Evolutionary conservation across 1,140 invertebrate genomes (phyloP).

Genomic region (Hetaerina americana): DNA sequence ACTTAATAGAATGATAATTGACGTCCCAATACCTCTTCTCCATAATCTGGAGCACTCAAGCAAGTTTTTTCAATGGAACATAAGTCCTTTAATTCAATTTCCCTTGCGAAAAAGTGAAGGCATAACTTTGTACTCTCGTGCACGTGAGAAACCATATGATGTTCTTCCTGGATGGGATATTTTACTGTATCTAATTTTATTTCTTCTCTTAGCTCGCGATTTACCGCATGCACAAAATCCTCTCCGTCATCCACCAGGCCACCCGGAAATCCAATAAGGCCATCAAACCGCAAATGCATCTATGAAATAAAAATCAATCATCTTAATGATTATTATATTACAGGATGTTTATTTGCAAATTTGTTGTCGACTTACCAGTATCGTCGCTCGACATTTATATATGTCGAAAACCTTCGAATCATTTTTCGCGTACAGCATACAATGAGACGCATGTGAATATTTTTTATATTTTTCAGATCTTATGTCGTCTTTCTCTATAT

Average conservation of each 20-base stretch:
- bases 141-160: constrained; percentile 20
- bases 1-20: constrained; percentile 13
- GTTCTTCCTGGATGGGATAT: constrained; percentile 13
- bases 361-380: constrained; percentile 18
- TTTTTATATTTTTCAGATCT: constrained; percentile 12
- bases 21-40: constrained; percentile 26
- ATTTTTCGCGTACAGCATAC: constrained; percentile 21
- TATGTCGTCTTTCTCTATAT: constrained; percentile 14
- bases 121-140: constrained; percentile 25
- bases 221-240: constrained; percentile 29
- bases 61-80: constrained; percentile 25
- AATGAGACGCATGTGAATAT: constrained; percentile 19
- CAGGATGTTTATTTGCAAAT: neutral
- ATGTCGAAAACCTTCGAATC: constrained; percentile 18
- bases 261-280: constrained; percentile 43
- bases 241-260: constrained; percentile 36
- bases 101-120: constrained; percentile 36
- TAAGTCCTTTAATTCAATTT: constrained; percentile 31
- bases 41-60: constrained; percentile 30
- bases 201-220: constrained; percentile 40
- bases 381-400: constrained; percentile 18
- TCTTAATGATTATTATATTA: too few species aligned
- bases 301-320: constrained; percentile 19
- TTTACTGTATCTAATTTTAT: constrained; percentile 30
- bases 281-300: constrained; percentile 47